Base-by-base conservation (phyloP, 2,797 vertebrate genomes). In the Onychomys torridus region DNA sequence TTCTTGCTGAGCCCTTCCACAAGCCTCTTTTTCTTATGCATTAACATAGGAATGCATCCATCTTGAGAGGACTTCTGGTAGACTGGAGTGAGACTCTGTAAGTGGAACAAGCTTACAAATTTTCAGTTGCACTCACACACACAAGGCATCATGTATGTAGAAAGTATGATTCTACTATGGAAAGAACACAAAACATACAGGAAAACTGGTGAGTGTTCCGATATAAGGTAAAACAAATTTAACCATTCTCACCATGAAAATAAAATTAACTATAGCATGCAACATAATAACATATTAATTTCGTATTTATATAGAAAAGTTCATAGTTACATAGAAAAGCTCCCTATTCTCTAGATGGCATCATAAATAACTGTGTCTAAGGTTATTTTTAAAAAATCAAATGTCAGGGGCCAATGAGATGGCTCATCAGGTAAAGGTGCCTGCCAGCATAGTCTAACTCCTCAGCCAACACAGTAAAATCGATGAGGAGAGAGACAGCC, bases 161-260 rank as follows among this genome's bases (percentile, higher is more conserved):
- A 69, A 5, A 83, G 13, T 14, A 91, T 3, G 5, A 89, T 76
- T 84, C 90, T 67, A 46, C 85, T 43, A 82, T 12, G 43, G n/a
- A 77, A 86, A 29, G 7, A 89, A 19, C 19, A 81, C 83, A 57
- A 93, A 93, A 52, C 25, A 55, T 19, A 52, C n/a, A 79, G 49
- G 76, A 89, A 96, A 91, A 65, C 34, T 34, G 89, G 40, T 84
- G 34, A 78, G 77, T 83, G 91, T 87, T 61, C 61, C 92, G 46
- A 34, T 71, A 37, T 3, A 91, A 94, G 65, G 52, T 94, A 67
- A 95, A 95, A 92, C 96, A 96, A 55, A 96, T 92, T 82, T 94
- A 27, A 57, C 46, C 43, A 81, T 92, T 95, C 92, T 93, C 61
- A 90, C 27, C 40, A 57, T 52, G 29, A 34, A 85, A 96, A 91